Evolutionary conservation across 2,888 invertebrate species (phyloP), one percentile per base, ranked within the genome.

Genomic region (Athalia rosae): DNA sequence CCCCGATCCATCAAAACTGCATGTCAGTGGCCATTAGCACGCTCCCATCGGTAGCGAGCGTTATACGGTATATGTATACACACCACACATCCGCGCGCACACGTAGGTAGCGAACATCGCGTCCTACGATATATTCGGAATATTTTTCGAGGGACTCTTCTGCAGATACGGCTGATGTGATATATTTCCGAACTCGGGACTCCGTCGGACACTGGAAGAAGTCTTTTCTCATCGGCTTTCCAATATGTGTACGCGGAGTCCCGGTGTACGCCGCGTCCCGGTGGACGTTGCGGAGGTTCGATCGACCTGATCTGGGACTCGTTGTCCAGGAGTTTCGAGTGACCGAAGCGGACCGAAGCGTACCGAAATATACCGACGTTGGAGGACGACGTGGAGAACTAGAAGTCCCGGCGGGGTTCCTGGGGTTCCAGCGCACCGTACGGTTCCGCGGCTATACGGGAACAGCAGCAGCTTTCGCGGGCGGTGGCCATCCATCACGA

Each of bases 11-110:
- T 92, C 92, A 92, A 92, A 91, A 91, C 90, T 90, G 90, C 90
- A 91, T 91, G 92, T 92, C 92, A 92, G 92, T 92, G 92, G 92
- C 92, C 92, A 92, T 92, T 92, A 92, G 92, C 91, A 91, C 91
- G 91, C 91, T 91, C 91, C 90, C 91, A 90, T 82, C 85, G 86
- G 86, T 66, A 69, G 66, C 77, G 83, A 62, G 84, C 83, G 83
- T 83, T 83, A 81, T 28, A 28, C n/a, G n/a, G n/a, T n/a, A n/a
- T n/a, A n/a, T n/a, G n/a, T n/a, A n/a, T n/a, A n/a, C n/a, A n/a
- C n/a, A n/a, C n/a, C n/a, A n/a, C 84, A 74, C 61, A 74, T 74
- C 74, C 74, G 48, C 61, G 74, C 48, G 43, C 58, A 56, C 71
- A 58, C 71, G 41, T 28, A 28, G n/a, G n/a, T n/a, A n/a, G n/a